Percentiles rank a stretch among this genome's conserved stretches.
Conservation (phyloP, 2,797 vertebrate species). For the Sebastes kiyomatsui region DNA sequence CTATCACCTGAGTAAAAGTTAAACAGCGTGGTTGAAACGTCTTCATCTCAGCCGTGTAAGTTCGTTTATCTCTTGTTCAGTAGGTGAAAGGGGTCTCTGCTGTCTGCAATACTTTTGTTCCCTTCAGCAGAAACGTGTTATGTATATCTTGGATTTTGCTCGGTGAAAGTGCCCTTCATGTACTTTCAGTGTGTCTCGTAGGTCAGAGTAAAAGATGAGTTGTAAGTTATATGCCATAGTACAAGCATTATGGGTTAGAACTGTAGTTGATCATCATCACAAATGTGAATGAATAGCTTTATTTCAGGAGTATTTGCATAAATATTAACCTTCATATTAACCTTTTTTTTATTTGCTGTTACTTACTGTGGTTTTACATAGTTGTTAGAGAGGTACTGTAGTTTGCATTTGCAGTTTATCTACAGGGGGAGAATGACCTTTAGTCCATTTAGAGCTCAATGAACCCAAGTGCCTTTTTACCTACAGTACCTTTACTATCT, state of each 20-base stretch:
- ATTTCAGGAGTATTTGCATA: neutral
- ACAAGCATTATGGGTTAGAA: neutral
- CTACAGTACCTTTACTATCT: neutral
- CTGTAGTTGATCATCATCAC: neutral
- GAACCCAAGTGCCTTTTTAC: constrained; percentile 32
- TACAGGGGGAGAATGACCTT: neutral
- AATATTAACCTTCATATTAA: neutral
- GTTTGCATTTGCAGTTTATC: neutral
- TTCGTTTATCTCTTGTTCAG: constrained; percentile 33
- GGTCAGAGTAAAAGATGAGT: neutral
- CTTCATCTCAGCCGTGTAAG: constrained; percentile 28
- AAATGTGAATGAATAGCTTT: neutral
- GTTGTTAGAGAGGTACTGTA: neutral
- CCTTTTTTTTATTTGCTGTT: neutral
- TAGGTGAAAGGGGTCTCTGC: constrained; percentile 20
- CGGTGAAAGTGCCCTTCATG: neutral
- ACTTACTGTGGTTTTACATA: neutral
- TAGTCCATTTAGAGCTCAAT: constrained; percentile 7
- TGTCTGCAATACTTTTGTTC: constrained; percentile 15
- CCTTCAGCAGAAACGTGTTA: constrained; percentile 20
- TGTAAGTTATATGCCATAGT: neutral
- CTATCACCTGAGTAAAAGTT: neutral
- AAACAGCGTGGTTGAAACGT: neutral
- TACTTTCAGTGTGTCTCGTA: neutral
- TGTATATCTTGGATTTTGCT: neutral